phyloP scores from a whole-genome alignment of 2,888 invertebrate species.

The Pseudeuparius sepicola region DNA sequence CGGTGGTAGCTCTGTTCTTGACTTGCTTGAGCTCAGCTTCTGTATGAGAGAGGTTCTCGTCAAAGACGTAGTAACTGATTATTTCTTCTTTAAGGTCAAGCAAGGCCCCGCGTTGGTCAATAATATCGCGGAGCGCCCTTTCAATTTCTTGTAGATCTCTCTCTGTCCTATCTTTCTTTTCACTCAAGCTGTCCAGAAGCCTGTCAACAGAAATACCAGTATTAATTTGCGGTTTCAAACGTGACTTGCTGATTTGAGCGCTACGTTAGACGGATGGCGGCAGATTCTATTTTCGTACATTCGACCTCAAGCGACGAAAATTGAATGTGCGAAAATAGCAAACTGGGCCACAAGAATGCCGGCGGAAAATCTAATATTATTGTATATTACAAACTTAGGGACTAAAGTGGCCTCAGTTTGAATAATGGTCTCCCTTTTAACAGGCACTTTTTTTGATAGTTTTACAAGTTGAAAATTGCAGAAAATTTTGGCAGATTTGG shows the following conservation, averaged over 20 bases:
- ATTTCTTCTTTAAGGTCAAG: slow-evolving; percentile 57
- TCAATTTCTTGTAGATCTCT: slow-evolving; percentile 70
- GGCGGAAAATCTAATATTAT: too few relatives aligned
- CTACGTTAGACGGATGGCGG: slow-evolving; percentile 23
- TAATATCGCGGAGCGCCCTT: slow-evolving; percentile 58
- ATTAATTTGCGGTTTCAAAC: too few relatives aligned
- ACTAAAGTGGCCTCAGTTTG: too few relatives aligned
- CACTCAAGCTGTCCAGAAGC: slow-evolving; percentile 69
- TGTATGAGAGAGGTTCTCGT: slow-evolving; percentile 55
- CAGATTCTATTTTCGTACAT: slow-evolving; percentile 29
- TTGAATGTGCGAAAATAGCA: slow-evolving; percentile 28
- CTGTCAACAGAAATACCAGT: too few relatives aligned
- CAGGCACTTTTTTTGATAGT: too few relatives aligned
- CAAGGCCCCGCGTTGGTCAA: slow-evolving; percentile 57
- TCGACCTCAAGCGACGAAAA: slow-evolving; percentile 25
- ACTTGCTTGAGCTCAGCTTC: slow-evolving; percentile 54
- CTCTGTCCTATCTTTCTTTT: slow-evolving; percentile 63
- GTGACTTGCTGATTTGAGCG: slow-evolving; percentile 11
- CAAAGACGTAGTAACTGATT: slow-evolving; percentile 66
- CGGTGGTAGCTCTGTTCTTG: slow-evolving; percentile 34
- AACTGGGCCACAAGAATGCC: slow-evolving; percentile 9
- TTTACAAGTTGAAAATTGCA: too few relatives aligned
- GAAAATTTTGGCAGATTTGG: too few relatives aligned
- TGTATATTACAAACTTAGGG: too few relatives aligned
- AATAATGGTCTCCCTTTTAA: too few relatives aligned